A percentile compares a stretch with the other conserved stretches of the same genome.
phyloP scores from a whole-genome alignment of 1,140 invertebrate genomes.

The Battus philenor region DNA sequence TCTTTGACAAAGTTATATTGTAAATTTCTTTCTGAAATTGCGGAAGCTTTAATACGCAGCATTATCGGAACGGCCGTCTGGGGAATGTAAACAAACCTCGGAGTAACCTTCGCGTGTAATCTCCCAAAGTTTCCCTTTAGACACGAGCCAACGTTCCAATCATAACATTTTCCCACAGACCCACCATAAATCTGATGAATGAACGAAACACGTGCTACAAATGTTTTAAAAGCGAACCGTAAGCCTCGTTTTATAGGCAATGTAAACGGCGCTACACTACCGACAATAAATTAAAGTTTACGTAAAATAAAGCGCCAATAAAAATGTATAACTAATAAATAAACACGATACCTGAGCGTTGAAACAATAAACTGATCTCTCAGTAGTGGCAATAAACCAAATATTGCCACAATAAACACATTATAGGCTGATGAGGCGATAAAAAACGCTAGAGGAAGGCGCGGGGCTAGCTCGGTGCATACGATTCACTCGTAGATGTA shows the following conservation, averaged over 20 bases:
- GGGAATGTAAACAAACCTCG: conserved; percentile 19
- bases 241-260: conserved; percentile 73
- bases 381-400: conserved; percentile 70
- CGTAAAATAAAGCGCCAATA: conserved; percentile 74
- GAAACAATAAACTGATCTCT: conserved; percentile 72
- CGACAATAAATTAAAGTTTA: conserved; percentile 75
- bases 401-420: conserved; percentile 74
- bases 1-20: too few relatives aligned
- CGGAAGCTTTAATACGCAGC: too few relatives aligned
- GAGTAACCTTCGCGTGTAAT: conserved; percentile 20
- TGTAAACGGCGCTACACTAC: conserved; percentile 70
- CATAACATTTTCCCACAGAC: conserved; percentile 69
- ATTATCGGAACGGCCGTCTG: conserved; percentile 2
- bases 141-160: conserved; percentile 28
- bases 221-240: conserved; percentile 69
- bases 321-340: conserved; percentile 76
- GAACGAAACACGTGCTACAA: conserved; percentile 73
- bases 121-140: conserved; percentile 16
- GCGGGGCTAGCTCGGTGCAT: conserved; percentile 34
- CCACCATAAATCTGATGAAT: conserved; percentile 75
- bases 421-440: conserved; percentile 65
- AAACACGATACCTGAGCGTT: conserved; percentile 72
- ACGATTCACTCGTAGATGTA: conserved; percentile 38
- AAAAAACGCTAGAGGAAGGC: conserved; percentile 48
- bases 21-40: too few relatives aligned